Evolutionary conservation across 2,888 invertebrate species (phyloP).

Genomic region (Idaea dimidiata): DNA sequence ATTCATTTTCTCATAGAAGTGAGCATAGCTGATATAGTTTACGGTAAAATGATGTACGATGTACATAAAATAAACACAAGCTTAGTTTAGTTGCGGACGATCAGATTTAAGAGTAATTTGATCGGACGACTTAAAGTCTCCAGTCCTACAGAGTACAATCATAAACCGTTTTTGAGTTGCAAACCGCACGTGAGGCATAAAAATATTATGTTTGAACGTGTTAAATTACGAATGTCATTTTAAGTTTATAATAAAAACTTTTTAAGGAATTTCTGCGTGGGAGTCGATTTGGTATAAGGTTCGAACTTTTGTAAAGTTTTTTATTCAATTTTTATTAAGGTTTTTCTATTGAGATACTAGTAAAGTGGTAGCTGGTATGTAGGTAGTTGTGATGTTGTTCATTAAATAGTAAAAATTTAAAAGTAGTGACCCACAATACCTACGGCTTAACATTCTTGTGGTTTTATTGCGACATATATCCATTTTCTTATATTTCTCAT

Average conservation of each 20-base stretch:
- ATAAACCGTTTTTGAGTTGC: not conserved
- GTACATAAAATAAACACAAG: no score
- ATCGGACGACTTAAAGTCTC: not conserved
- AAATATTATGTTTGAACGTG: conserved; percentile 40
- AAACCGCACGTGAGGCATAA: conserved; percentile 11
- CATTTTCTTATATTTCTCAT: no score
- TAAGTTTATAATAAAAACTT: conserved; percentile 24
- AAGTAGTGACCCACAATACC: not conserved
- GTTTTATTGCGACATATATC: no score
- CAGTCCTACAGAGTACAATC: not conserved
- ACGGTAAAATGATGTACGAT: no score
- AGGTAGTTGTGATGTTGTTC: not conserved
- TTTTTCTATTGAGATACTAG: conserved; percentile 3
- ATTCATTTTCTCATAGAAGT: no score
- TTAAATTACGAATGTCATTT: conserved; percentile 43
- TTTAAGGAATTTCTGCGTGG: conserved; percentile 13
- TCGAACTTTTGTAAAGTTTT: not conserved
- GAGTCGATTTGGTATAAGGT: not conserved
- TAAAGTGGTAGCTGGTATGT: not conserved
- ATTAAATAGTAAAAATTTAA: not conserved
- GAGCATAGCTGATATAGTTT: no score
- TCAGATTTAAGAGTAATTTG: not conserved
- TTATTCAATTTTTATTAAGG: not conserved
- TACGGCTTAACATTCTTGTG: no score
- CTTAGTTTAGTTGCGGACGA: no score